These are phyloP conservation scores for Eulacestoma nigropectus DNA, from an alignment of 2,113 vertebrate species.

Conservation along the genomic window DNA sequence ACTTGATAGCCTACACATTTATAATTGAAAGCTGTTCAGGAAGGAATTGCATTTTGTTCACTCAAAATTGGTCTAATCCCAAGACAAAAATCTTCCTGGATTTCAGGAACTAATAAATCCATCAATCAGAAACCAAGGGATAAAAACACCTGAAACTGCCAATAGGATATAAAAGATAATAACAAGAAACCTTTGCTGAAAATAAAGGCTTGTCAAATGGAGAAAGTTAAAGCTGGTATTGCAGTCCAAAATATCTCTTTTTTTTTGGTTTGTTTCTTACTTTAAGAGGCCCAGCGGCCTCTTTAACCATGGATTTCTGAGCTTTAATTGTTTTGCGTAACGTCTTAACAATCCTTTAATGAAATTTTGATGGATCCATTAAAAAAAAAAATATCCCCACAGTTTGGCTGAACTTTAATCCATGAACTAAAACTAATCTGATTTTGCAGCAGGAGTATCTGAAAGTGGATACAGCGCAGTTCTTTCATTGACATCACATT, in stretches of 20 bases:
- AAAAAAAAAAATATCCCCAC: neutral
- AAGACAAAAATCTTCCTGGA: constrained; percentile 9
- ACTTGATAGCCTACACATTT: neutral
- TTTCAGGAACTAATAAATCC: constrained; percentile 29
- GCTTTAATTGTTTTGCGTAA: neutral
- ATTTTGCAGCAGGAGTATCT: neutral
- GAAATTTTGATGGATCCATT: neutral
- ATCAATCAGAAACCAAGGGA: constrained; percentile 3
- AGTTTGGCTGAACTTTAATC: neutral
- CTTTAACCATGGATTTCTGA: neutral
- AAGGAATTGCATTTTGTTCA: neutral
- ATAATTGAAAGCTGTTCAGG: neutral
- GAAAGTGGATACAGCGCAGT: neutral
- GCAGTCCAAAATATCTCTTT: neutral
- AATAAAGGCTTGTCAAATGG: neutral
- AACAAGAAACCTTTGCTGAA: neutral
- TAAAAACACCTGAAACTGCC: neutral
- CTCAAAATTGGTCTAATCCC: constrained; percentile 5
- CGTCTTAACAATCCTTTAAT: neutral
- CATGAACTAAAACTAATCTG: neutral
- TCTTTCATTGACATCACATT: constrained; percentile 44
- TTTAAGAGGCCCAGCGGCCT: neutral
- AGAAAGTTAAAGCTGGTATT: neutral
- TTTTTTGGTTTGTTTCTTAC: neutral
- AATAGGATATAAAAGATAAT: neutral